A percentile compares a stretch with the other conserved stretches of the same genome.
These are phyloP conservation scores for Drosophila kurseongensis DNA, from an alignment of 1,140 invertebrate species.

Conservation along the genomic window DNA sequence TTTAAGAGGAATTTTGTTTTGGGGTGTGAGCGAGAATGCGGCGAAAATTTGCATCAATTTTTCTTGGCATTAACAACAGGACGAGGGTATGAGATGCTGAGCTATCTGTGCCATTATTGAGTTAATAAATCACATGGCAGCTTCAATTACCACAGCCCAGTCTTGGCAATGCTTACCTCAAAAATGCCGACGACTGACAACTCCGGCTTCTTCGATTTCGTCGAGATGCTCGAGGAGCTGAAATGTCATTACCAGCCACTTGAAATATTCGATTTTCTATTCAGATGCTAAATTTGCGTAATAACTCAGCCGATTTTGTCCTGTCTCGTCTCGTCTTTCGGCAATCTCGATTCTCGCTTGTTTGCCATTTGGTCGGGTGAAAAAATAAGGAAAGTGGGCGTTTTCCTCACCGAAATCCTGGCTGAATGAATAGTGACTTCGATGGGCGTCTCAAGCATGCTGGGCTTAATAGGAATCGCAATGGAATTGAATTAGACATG, in stretches of 20 bases:
- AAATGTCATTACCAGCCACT: conserved; percentile 75
- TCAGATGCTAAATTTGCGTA: conserved; percentile 74
- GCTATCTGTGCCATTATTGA: conserved; percentile 65
- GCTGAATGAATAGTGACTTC: conserved; percentile 33
- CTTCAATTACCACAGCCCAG: conserved; percentile 59
- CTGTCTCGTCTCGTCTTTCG: conserved; percentile 20
- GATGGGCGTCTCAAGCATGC: conserved; percentile 39
- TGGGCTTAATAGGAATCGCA: conserved; percentile 30
- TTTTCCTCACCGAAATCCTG: conserved; percentile 21
- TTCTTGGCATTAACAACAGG: conserved; percentile 59
- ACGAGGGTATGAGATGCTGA: conserved; percentile 1
- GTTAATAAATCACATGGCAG: conserved; percentile 75
- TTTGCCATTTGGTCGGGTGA: conserved; percentile 56
- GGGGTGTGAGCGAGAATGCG: conserved; percentile 28
- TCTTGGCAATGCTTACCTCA: conserved; percentile 52
- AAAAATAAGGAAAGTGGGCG: conserved; percentile 24
- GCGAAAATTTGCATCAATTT: conserved; percentile 72
- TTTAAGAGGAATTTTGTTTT: conserved; percentile 62
- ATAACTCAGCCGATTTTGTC: conserved; percentile 51
- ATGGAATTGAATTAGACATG: conserved; percentile 45
- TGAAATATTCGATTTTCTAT: conserved; percentile 77
- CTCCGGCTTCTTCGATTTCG: conserved; percentile 9
- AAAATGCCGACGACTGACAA: conserved; percentile 51
- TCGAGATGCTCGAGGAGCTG: conserved; percentile 31
- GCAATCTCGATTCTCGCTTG: conserved; percentile 43